phyloP scores from a whole-genome alignment of 2,888 invertebrate genomes.

The Hesperia comma region DNA sequence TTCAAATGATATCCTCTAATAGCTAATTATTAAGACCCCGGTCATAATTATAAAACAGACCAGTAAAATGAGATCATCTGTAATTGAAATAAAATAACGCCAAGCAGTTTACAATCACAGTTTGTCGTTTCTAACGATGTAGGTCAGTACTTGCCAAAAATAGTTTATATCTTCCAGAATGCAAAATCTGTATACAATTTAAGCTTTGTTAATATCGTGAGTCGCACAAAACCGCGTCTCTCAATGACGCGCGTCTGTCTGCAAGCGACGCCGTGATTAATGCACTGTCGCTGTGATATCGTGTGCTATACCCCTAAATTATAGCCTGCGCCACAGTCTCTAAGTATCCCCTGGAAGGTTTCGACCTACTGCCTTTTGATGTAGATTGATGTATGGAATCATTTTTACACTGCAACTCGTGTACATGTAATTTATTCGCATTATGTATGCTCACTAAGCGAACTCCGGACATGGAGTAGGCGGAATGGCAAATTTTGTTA shows the following conservation, averaged over 20 bases:
- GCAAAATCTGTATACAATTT: slow-evolving; percentile 1
- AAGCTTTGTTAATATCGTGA: slow-evolving; percentile 26
- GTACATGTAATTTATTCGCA: slow-evolving; percentile 34
- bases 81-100: too few relatives aligned
- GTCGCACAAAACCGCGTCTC: slow-evolving; percentile 34
- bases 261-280: slow-evolving; percentile 54
- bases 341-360: slow-evolving; percentile 35
- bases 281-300: slow-evolving; percentile 51
- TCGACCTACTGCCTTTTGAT: slow-evolving; percentile 33
- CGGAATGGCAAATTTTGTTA: slow-evolving; percentile 39
- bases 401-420: not conserved
- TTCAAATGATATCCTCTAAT: too few relatives aligned
- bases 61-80: too few relatives aligned
- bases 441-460: slow-evolving; percentile 33
- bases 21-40: too few relatives aligned
- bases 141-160: too few relatives aligned
- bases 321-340: slow-evolving; percentile 39
- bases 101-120: too few relatives aligned
- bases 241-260: slow-evolving; percentile 50
- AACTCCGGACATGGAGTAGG: slow-evolving; percentile 33
- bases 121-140: too few relatives aligned
- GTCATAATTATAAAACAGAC: too few relatives aligned
- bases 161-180: not conserved
- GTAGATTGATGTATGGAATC: not conserved
- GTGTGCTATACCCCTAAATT: slow-evolving; percentile 45